These are phyloP conservation scores for Chrysodeixis includens DNA, from an alignment of 2,888 invertebrate species.

Conservation along the genomic window DNA sequence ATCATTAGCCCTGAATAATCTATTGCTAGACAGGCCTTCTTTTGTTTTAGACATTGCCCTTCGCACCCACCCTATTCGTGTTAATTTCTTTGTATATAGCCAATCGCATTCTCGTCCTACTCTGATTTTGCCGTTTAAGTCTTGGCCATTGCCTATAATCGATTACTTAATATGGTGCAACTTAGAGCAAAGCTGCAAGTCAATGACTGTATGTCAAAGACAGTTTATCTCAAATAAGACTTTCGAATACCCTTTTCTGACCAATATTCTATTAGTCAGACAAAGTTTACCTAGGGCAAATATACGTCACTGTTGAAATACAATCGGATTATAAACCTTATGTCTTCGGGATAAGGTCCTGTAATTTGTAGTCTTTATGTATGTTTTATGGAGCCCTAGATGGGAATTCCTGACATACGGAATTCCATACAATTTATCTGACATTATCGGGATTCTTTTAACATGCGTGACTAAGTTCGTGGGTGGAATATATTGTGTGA, in stretches of 20 bases:
- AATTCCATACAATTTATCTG: conserved; percentile 42
- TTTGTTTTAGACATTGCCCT: too few relatives aligned
- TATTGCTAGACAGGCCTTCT: too few relatives aligned
- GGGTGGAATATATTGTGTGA: conserved; percentile 11
- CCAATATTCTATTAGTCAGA: conserved; percentile 24
- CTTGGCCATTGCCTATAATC: too few relatives aligned
- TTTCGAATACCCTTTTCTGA: conserved; percentile 42
- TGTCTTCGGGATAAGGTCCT: background rate
- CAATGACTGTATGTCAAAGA: conserved; percentile 20
- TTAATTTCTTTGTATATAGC: too few relatives aligned
- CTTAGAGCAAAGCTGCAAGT: conserved; percentile 13
- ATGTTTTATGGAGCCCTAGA: conserved; percentile 8
- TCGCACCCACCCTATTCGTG: too few relatives aligned
- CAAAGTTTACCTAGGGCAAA: background rate
- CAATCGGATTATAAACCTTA: background rate
- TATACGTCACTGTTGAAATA: background rate
- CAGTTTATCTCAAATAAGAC: conserved; percentile 35
- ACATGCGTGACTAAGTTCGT: conserved; percentile 13
- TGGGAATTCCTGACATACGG: conserved; percentile 29
- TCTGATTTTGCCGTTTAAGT: too few relatives aligned
- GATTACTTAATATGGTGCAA: conserved; percentile 24
- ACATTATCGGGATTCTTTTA: conserved; percentile 32
- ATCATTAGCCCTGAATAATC: too few relatives aligned
- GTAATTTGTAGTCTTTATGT: background rate
- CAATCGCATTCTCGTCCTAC: too few relatives aligned